phyloP scores from a whole-genome alignment of 2,888 invertebrate genomes.

The Archips crataeganus region DNA sequence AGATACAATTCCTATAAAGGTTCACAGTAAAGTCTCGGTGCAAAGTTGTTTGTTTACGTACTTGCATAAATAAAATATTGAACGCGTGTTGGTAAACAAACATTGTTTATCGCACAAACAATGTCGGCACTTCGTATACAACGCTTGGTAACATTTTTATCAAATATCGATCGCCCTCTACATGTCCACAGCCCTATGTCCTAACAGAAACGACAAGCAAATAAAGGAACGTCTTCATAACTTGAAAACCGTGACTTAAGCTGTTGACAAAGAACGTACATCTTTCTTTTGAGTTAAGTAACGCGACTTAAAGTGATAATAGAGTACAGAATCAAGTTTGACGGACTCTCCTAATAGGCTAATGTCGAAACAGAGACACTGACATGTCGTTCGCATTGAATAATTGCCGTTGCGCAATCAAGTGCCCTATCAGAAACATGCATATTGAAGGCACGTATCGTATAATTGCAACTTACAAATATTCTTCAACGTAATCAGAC shows the following conservation, averaged over 20 bases:
- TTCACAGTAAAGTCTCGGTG: neutral
- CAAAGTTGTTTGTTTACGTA: constrained; percentile 1
- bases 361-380: constrained; percentile 1
- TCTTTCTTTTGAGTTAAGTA: constrained; percentile 31
- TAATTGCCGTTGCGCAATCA: neutral
- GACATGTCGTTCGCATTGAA: neutral
- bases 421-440: constrained; percentile 1
- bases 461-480: constrained; percentile 24
- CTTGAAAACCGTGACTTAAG: constrained; percentile 56
- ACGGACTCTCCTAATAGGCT: constrained; percentile 11
- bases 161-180: constrained; percentile 1
- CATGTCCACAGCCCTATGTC: constrained; percentile 44
- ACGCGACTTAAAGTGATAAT: constrained; percentile 22
- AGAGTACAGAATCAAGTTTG: constrained; percentile 24
- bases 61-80: constrained; percentile 6
- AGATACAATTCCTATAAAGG: neutral
- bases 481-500: constrained; percentile 22
- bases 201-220: constrained; percentile 51
- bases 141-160: neutral
- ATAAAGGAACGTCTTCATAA: constrained; percentile 58
- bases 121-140: neutral
- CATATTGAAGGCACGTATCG: constrained; percentile 8
- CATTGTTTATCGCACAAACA: neutral
- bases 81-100: neutral
- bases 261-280: constrained; percentile 28